Evolutionary conservation across 2,888 invertebrate genomes (phyloP).

Genomic region (Agrypnus murinus): DNA sequence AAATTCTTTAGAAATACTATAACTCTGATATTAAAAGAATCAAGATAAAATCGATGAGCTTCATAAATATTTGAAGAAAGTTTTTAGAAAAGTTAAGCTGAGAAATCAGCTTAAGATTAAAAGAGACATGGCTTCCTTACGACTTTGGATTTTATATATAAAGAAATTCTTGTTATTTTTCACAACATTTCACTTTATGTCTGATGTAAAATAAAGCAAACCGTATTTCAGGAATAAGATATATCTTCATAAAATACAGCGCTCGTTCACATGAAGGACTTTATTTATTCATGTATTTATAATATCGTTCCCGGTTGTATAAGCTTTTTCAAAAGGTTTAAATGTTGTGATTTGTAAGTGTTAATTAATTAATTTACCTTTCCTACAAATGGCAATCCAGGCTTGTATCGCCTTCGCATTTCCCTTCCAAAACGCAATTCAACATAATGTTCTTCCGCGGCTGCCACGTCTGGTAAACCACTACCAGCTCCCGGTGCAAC

Average conservation of each 20-base stretch:
- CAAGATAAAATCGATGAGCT: not conserved
- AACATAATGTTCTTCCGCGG: conserved; percentile 80
- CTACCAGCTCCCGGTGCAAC: conserved; percentile 71
- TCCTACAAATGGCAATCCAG: conserved; percentile 79
- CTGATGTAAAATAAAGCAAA: not conserved
- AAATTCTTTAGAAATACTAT: conserved; percentile 11
- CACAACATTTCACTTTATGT: conserved; percentile 1
- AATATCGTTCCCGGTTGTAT: too few species aligned
- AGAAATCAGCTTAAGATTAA: not conserved
- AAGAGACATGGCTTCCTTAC: conserved; percentile 5
- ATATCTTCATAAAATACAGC: too few species aligned
- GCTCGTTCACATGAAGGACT: too few species aligned
- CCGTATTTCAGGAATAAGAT: too few species aligned
- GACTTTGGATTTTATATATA: not conserved
- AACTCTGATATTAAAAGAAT: not conserved
- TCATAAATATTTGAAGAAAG: conserved; percentile 12
- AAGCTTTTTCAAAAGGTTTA: too few species aligned
- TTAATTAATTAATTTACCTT: conserved; percentile 72
- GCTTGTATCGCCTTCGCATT: conserved; percentile 79
- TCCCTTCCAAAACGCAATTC: conserved; percentile 79
- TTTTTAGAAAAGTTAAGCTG: not conserved
- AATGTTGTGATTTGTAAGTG: too few species aligned
- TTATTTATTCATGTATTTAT: too few species aligned
- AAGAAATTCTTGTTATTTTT: conserved; percentile 16
- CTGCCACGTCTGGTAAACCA: conserved; percentile 75